These are phyloP conservation scores for Plecotus auritus DNA, from an alignment of 2,113 vertebrate genomes.

Conservation along the genomic window DNA sequence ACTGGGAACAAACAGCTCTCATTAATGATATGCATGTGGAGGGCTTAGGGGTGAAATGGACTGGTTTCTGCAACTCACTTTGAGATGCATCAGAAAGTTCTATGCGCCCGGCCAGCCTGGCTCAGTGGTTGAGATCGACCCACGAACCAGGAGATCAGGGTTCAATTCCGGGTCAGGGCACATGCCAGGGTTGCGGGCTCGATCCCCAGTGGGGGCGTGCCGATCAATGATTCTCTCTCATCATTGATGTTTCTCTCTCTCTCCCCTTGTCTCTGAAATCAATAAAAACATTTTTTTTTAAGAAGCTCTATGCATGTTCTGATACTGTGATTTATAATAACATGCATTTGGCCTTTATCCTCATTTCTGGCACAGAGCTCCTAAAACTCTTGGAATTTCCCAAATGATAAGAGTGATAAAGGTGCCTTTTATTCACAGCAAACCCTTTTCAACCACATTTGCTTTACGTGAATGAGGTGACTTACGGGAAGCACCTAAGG, in stretches of 20 bases:
- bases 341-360: neutral
- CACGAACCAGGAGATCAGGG: too few species aligned
- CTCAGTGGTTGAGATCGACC: too few species aligned
- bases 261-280: too few species aligned
- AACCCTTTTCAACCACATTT: neutral
- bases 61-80: neutral
- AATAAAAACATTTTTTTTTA: too few species aligned
- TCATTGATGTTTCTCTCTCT: too few species aligned
- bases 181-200: too few species aligned
- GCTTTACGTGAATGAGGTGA: neutral
- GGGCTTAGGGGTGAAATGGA: too few species aligned
- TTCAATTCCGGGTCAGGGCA: too few species aligned
- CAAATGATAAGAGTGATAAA: neutral
- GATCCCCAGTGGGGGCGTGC: too few species aligned
- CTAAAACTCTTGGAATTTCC: neutral
- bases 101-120: too few species aligned
- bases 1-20: neutral
- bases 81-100: neutral
- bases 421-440: neutral
- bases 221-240: too few species aligned
- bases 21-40: neutral
- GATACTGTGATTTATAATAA: neutral
- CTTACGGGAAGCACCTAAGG: neutral
- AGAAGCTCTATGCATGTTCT: neutral
- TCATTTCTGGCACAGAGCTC: neutral